Evolutionary conservation across 2,797 vertebrate species (phyloP), one percentile per base, ranked within the genome.

Genomic region (Brotogeris chrysoptera): DNA sequence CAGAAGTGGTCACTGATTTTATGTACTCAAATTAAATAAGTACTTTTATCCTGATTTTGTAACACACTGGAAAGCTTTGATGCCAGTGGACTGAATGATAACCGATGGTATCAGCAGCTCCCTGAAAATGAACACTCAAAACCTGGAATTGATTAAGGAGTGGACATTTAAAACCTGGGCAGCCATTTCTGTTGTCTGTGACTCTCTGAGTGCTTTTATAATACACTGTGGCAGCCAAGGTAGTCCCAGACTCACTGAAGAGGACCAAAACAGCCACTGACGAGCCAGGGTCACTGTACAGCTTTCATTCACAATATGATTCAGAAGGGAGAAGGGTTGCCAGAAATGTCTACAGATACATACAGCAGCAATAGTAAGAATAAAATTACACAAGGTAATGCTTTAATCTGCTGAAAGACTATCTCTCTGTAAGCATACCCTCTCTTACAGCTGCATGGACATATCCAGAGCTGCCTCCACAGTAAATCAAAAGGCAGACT

Each of bases 1-100:
- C 86, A 95, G 87, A 92, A 95, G 65, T 87, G 59, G n/a, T 71
- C 81, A 53, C 82, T 63, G 76, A 87, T 91, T 95, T 94, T 83
- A 91, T 65, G 59, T 63, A 86, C 73, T 96, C 86, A 80, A 44
- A 85, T 82, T 91, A 92, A 94, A 66, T 90, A 88, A 90, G 83
- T 65, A 79, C 77, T 84, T 90, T 84, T 64, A 66, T 70, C 28
- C 70, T 84, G 77, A 81, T 86, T 96, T 88, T 84, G 43, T 92
- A 84, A 92, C 50, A 43, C 57, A 34, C 55, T 91, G 79, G 52
- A 94, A 91, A 92, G 23, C 76, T 64, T 66, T 5, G 3, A 55
- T n/a, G 70, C 80, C 91, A 92, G 13, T 79, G 70, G 60, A 88
- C 30, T 0, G 0, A 81, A 88, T 46, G 47, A 68, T 55, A 79